Evolutionary conservation across 2,113 vertebrate genomes (phyloP), one percentile per base, ranked within the genome.

Genomic region (Scatophagus argus): DNA sequence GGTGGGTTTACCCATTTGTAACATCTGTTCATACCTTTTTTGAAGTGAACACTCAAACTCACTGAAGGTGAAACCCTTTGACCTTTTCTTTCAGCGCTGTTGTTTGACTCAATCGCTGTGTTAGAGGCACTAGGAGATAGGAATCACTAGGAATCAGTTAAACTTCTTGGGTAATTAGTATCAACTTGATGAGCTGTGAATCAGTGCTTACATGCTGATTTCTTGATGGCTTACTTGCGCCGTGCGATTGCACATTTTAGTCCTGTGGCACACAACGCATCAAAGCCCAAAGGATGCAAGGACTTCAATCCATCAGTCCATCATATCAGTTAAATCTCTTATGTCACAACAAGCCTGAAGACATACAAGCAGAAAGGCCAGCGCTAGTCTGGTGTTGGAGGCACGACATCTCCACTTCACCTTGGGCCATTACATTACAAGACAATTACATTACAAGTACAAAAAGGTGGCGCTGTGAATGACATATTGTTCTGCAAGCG

Each of bases 291-390:
- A 67, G 49, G 73, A 72, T 31, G 14, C 51, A 6, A 31, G 41
- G 46, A 71, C n/a, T 61, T 75, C 31, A 54, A 16, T 23, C 41
- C 71, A 59, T 61, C 74, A 67, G 46, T 2, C 65, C 64, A 77
- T 90, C 78, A 54, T 75, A 65, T 66, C 74, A 76, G 79, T 81
- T 81, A 69, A 88, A 90, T 80, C 79, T 83, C 83, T 86, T 32
- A 34, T 81, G 77, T 87, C 79, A 75, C 65, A 69, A 81, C 59
- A 56, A 41, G 81, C 73, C 78, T 27, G 47, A 9, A 51, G 86
- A 81, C 43, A 51, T 44, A 19, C n/a, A 75, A 79, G 60, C 14
- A 25, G 60, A 47, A 51, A 38, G 43, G 43, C 44, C 61, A 36
- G 12, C 5, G 46, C 39, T 72, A 17, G 21, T 52, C 70, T 32